Evolutionary conservation across 2,888 invertebrate genomes (phyloP).

Genomic region (Clitarchus hookeri): DNA sequence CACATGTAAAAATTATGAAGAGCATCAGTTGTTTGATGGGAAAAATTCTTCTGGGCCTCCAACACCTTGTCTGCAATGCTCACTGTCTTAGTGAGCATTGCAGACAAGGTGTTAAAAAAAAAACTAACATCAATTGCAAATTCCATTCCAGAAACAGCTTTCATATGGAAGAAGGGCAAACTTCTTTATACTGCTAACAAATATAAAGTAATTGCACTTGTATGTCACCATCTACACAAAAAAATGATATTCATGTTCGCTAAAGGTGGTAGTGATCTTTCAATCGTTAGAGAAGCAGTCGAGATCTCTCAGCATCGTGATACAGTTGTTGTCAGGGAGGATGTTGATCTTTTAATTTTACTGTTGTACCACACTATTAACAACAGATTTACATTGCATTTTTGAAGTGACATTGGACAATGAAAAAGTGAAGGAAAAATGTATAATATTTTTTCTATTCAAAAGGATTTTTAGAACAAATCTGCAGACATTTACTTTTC

Average conservation of each 20-base stretch:
- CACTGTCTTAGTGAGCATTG: background rate
- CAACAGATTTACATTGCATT: background rate
- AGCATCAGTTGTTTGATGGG: background rate
- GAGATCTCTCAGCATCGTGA: background rate
- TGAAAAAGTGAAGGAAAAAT: background rate
- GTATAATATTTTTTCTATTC: no score
- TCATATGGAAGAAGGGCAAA: background rate
- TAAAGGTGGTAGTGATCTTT: background rate
- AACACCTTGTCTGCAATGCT: no score
- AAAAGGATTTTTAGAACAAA: background rate
- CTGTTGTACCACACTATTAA: background rate
- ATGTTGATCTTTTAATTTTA: background rate
- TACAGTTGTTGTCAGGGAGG: background rate
- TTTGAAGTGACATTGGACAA: background rate
- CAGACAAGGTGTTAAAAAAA: background rate
- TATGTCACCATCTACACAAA: background rate
- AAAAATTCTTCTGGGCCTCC: background rate
- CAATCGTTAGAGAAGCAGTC: background rate
- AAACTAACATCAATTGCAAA: background rate
- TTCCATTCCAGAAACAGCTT: background rate
- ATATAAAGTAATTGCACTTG: background rate
- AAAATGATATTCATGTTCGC: background rate
- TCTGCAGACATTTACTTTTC: conserved; percentile 3
- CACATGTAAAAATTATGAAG: background rate
- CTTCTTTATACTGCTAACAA: background rate